Evolutionary conservation across 2,888 invertebrate species (phyloP), one percentile per base, ranked within the genome.

Genomic region (Pemphredon lugubris): DNA sequence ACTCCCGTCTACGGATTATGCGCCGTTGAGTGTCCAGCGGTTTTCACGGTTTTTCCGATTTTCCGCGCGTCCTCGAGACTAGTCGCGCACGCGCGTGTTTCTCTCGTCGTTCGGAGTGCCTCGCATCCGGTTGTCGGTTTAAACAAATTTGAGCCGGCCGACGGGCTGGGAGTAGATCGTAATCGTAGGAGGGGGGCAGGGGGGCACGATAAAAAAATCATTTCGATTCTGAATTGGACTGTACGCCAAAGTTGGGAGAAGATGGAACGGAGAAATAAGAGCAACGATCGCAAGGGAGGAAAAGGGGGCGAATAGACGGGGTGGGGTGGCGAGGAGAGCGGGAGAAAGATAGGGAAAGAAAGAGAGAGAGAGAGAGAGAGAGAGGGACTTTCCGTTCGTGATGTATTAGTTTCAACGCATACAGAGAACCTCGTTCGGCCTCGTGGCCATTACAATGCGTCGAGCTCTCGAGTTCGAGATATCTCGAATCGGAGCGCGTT

Each of bases 401-500:
- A 78, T 81, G 78, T 83, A 83, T 84, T 83, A 81, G 84, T 81
- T 84, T 81, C 75, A 77, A 84, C 75, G 75, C 82, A 76, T 80
- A 83, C 73, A 76, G 69, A 66, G 73, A 40, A 58, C 50, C 50
- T 18, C 34, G 45, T 58, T 50, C 68, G 63, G 64, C 60, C 68
- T 73, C 68, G 71, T 79, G 67, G 74, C 84, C 81, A 85, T 85
- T 85, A 84, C 85, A 85, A 85, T 85, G 83, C 85, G 80, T 81
- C 81, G 76, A 74, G 78, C 80, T 77, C 81, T 79, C 80, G 75
- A 80, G 78, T 79, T 81, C 77, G 81, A 86, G 85, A 87, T 87
- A 88, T 88, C 88, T 88, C 86, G 84, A 88, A 88, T 88, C 88
- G 85, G 86, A 86, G 83, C 86, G 87, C 86, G 87, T 88, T 88